Evolutionary conservation across 2,888 invertebrate genomes (phyloP).

Genomic region (Hypomecis punctinalis): DNA sequence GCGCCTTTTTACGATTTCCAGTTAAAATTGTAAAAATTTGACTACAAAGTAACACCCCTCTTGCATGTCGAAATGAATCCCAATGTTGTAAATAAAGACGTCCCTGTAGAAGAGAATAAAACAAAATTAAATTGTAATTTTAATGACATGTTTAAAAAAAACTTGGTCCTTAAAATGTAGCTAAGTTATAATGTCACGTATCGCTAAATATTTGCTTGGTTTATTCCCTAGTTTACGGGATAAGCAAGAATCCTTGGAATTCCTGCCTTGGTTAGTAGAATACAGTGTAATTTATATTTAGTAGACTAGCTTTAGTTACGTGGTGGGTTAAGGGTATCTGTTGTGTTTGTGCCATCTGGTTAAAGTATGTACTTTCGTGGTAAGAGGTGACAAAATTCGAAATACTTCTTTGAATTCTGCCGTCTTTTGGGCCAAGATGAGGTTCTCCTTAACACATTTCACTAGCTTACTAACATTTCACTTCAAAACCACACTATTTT

Average conservation of each 20-base stretch:
- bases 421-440: slow-evolving; percentile 43
- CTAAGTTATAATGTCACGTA: slow-evolving; percentile 49
- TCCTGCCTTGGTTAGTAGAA: slow-evolving; percentile 92
- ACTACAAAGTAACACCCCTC: slow-evolving; percentile 23
- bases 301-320: slow-evolving; percentile 51
- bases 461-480: slow-evolving; percentile 79
- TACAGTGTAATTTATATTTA: slow-evolving; percentile 72
- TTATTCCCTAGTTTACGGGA: slow-evolving; percentile 90
- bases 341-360: slow-evolving; percentile 45
- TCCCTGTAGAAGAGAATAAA: slow-evolving; percentile 1
- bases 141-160: slow-evolving; percentile 11
- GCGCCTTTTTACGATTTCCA: slow-evolving; percentile 22
- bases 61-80: slow-evolving; percentile 31
- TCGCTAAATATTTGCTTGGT: slow-evolving; percentile 75
- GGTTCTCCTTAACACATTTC: slow-evolving; percentile 58
- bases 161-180: slow-evolving; percentile 23
- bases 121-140: no score
- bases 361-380: slow-evolving; percentile 26
- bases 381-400: slow-evolving; percentile 28
- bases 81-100: slow-evolving; percentile 23
- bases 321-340: slow-evolving; percentile 49
- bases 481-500: slow-evolving; percentile 64
- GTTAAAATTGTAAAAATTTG: slow-evolving; percentile 30
- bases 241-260: slow-evolving; percentile 91
- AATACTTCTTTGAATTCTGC: slow-evolving; percentile 50